Evolutionary conservation across 2,113 vertebrate genomes (phyloP).

Genomic region (Morone chrysops): DNA sequence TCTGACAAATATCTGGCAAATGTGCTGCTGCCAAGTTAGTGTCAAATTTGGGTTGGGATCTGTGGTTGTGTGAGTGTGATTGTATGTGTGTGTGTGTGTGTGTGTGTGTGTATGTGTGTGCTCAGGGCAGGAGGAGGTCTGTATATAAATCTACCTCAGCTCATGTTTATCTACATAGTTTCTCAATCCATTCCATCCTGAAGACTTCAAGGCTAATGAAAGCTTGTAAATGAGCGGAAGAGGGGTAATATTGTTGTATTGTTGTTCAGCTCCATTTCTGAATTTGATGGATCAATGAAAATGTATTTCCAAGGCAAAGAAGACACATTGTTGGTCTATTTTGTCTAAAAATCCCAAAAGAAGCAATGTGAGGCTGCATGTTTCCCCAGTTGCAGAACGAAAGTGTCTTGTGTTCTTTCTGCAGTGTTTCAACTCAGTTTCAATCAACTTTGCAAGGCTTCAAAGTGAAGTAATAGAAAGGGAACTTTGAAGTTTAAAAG

Average conservation of each 20-base stretch:
- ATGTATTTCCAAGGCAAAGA: background rate
- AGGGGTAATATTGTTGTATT: background rate
- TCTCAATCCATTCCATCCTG: background rate
- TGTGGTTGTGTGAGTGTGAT: background rate
- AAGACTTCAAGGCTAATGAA: background rate
- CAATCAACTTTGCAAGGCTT: conserved; percentile 22
- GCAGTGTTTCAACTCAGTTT: conserved; percentile 21
- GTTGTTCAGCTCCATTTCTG: conserved; percentile 17
- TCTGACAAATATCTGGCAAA: conserved; percentile 54
- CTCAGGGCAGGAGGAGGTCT: conserved; percentile 1
- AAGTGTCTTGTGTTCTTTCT: background rate
- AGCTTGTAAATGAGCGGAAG: background rate
- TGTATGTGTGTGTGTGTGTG: background rate
- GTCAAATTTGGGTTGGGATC: conserved; percentile 23
- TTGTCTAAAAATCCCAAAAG: background rate
- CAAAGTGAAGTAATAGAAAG: background rate
- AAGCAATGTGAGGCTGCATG: background rate
- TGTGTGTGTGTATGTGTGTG: background rate
- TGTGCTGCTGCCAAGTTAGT: conserved; percentile 38
- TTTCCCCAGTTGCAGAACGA: background rate
- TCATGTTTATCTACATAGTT: conserved; percentile 31
- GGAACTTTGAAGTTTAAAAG: conserved; percentile 18
- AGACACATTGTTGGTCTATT: background rate
- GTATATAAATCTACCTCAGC: conserved; percentile 24
- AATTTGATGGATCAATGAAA: conserved; percentile 21